phyloP scores from a whole-genome alignment of 2,888 invertebrate genomes.

The Elaeidobius kamerunicus region DNA sequence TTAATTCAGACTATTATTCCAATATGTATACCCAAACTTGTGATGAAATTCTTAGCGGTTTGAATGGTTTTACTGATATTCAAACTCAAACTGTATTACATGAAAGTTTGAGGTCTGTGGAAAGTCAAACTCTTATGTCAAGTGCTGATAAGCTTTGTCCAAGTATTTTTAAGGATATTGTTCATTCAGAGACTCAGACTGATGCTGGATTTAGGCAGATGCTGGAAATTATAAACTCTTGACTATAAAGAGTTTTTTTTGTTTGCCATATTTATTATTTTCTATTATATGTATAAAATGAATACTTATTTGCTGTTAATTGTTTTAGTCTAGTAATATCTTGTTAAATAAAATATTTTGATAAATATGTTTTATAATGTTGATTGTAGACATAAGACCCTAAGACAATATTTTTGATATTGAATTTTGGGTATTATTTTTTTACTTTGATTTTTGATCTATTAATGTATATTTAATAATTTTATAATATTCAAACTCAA shows the following conservation, averaged over 20 bases:
- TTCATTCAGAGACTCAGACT: constrained; percentile 56
- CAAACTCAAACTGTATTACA: constrained; percentile 59
- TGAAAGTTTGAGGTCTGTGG: constrained; percentile 57
- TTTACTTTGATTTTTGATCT: no score
- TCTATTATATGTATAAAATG: no score
- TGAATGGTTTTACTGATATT: constrained; percentile 56
- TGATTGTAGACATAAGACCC: no score
- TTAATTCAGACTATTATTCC: constrained; percentile 45
- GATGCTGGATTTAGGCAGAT: constrained; percentile 49
- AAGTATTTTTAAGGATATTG: constrained; percentile 42
- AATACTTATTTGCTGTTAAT: no score
- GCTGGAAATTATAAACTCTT: constrained; percentile 48
- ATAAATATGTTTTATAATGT: no score
- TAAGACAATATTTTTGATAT: no score
- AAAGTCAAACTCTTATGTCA: constrained; percentile 56
- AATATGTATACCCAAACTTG: constrained; percentile 52
- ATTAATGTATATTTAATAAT: no score
- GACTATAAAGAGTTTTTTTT: constrained; percentile 42
- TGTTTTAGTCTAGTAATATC: no score
- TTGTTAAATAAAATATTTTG: no score
- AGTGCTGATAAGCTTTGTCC: constrained; percentile 36
- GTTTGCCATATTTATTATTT: constrained; percentile 5
- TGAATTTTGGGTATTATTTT: no score
- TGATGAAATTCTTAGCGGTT: constrained; percentile 51
- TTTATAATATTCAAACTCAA: no score